A percentile compares a stretch with the other conserved stretches of the same genome.
These are phyloP conservation scores for Corynorhinus townsendii DNA, from an alignment of 2,113 vertebrate genomes.

Conservation along the genomic window DNA sequence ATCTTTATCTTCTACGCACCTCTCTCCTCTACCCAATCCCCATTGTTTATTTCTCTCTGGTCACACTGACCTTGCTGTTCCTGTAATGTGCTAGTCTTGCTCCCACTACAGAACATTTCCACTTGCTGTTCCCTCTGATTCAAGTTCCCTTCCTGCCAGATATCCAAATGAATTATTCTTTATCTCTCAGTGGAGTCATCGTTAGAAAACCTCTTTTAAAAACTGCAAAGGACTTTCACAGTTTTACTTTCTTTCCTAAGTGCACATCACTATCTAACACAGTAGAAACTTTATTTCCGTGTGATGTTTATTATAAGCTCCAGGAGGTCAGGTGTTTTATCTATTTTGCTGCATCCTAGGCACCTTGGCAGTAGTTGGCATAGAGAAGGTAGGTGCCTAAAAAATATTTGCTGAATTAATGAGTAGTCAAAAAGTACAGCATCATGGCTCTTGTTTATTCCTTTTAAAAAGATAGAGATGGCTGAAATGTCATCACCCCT, in stretches of 20 bases:
- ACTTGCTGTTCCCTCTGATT: not conserved
- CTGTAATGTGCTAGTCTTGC: not conserved
- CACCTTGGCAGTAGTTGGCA: not conserved
- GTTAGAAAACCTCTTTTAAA: not conserved
- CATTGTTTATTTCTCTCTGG: not conserved
- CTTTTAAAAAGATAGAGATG: not conserved
- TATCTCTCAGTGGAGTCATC: not conserved
- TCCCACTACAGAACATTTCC: fast-evolving
- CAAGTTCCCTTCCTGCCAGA: not conserved
- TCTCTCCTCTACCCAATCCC: fast-evolving
- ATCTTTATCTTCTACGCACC: not conserved
- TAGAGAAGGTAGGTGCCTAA: not conserved
- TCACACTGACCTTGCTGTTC: not conserved
- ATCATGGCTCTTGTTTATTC: not conserved
- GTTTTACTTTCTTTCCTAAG: not conserved
- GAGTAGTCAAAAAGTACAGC: not conserved
- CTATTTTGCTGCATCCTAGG: not conserved
- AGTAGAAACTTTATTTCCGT: not conserved
- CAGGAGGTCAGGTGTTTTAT: not conserved
- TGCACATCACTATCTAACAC: not conserved
- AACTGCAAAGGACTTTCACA: not conserved
- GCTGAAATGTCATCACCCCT: not conserved
- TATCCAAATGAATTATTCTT: not conserved
- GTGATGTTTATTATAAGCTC: not conserved
- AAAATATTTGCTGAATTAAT: not conserved